Evolutionary conservation across 2,113 vertebrate species (phyloP).

Genomic region (Pteropus alecto): DNA sequence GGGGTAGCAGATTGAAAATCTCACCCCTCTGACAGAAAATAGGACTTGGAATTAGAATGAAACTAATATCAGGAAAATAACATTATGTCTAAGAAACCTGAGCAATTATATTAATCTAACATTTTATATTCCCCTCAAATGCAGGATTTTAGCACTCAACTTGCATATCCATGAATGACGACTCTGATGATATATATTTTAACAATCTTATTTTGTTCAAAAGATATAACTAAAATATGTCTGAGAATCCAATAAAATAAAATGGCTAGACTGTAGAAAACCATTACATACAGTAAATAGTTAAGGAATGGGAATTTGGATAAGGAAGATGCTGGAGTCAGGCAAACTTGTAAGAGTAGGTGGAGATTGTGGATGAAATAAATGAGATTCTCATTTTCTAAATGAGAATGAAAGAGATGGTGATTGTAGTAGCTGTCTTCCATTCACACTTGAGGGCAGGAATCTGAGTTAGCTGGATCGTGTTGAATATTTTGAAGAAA

Average conservation of each 20-base stretch:
- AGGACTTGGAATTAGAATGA: not conserved
- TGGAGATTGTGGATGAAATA: not conserved
- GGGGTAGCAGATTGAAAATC: not conserved
- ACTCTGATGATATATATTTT: not conserved
- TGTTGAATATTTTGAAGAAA: not conserved
- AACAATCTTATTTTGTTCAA: not conserved
- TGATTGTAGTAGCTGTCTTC: not conserved
- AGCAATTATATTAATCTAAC: not conserved
- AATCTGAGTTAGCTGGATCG: not conserved
- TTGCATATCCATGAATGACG: not conserved
- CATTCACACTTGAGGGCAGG: not conserved
- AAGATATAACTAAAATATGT: not conserved
- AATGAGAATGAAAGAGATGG: not conserved
- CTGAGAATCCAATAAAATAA: not conserved
- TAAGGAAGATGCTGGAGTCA: not conserved
- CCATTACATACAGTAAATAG: not conserved
- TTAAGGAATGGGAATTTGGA: not conserved
- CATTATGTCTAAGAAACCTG: not conserved
- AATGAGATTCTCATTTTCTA: not conserved
- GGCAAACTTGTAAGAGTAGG: not conserved
- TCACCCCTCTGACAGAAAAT: not conserved
- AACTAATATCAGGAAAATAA: not conserved
- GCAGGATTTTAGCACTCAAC: not conserved
- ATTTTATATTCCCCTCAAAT: not conserved
- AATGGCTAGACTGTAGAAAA: not conserved